Evolutionary conservation across 1,140 invertebrate genomes (phyloP), one percentile per base, ranked within the genome.

Genomic region (Brachionus rotundiformis): DNA sequence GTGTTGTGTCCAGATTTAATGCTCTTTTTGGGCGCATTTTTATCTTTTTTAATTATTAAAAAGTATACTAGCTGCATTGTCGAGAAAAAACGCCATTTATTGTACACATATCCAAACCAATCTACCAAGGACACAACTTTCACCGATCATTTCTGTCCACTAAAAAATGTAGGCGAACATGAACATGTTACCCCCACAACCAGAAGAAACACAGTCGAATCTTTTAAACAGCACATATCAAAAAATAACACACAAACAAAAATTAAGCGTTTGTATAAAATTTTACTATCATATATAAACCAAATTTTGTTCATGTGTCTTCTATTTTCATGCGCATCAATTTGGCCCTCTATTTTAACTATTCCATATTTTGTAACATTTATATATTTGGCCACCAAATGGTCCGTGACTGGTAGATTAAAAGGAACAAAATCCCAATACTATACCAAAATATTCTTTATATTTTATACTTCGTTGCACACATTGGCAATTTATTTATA

Each of bases 351-450:
- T 19, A 88, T 94, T 5, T 91, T 92, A 2, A 92, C 92, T 36
- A 92, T 91, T 10, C 90, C 95, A 39, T 96, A 97, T 87, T 96
- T 95, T 87, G 83, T 95, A 13, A 90, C 92, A 13, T 98, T 98
- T 86, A 88, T 98, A 83, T 90, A 90, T 29, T 90, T 93, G 5
- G 92, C 93, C 13, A 96, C 95, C 0, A 94, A 93, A 89, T 95
- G 95, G 93, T 92, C 16, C 92, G 92, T 84, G 25, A 59, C 76
- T 93, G 93, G 85, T 91, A 86, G 39, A 82, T 85, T 44, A 84
- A 91, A 82, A 91, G 93, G 54, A 90, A 90, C 82, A 91, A 90
- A 1, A 96, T 95, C 85, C 92, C 84, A 31, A 76, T 63, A 59
- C 19, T 85, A 19, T 84, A 88, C 29, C 0, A 79, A 79, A 54